phyloP scores from a whole-genome alignment of 1,140 invertebrate species.

The Gryllus bimaculatus region DNA sequence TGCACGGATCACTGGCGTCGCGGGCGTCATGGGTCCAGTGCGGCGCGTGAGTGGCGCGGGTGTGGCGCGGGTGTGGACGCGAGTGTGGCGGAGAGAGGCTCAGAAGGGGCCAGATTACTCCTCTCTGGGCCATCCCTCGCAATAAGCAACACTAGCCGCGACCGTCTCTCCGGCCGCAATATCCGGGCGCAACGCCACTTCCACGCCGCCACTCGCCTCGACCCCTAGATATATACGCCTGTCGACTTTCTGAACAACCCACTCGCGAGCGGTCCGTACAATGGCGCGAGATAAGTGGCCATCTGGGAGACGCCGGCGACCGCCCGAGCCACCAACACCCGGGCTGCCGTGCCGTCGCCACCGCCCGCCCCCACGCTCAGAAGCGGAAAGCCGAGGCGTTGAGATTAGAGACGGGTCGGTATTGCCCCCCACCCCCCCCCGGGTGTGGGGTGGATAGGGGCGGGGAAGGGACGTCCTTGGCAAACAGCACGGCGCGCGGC shows the following conservation, averaged over 20 bases:
- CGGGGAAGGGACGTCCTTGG: too few relatives aligned
- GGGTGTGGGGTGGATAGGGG: too few relatives aligned
- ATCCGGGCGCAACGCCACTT: background rate
- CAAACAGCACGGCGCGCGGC: too few relatives aligned
- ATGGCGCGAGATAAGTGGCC: slow-evolving; percentile 2
- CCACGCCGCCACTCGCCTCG: background rate
- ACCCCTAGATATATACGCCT: background rate
- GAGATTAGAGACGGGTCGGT: too few relatives aligned
- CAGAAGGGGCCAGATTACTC: background rate
- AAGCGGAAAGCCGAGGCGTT: too few relatives aligned
- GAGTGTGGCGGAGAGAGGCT: background rate
- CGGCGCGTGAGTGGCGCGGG: too few relatives aligned
- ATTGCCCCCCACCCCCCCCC: background rate
- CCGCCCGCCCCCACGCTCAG: too few relatives aligned
- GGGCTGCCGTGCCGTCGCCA: too few relatives aligned
- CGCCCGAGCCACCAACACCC: too few relatives aligned
- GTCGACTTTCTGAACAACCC: background rate
- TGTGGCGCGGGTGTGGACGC: too few relatives aligned
- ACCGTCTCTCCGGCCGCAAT: background rate
- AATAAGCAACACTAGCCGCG: slow-evolving; percentile 12
- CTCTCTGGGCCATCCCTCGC: background rate
- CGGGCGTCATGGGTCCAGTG: too few relatives aligned
- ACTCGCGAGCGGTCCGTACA: background rate
- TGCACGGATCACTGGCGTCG: too few relatives aligned
- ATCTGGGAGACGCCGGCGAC: slow-evolving; percentile 1